Conservation (phyloP, 2,888 invertebrate genomes). For the Scelioninae gen. 1 region DNA sequence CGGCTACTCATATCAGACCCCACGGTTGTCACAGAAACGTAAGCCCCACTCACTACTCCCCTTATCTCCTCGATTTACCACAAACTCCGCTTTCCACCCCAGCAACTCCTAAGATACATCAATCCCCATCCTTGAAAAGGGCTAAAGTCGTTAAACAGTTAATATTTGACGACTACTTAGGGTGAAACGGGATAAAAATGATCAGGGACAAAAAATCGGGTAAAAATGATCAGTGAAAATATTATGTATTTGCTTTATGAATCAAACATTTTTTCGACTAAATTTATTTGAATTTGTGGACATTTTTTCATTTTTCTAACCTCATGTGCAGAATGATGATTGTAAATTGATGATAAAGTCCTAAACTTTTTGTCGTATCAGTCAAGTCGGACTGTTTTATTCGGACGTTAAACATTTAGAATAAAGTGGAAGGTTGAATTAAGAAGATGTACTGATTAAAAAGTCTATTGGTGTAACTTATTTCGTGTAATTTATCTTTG, state of each 20-base stretch:
- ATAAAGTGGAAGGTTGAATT: slow-evolving; percentile 7
- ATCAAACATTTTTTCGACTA: slow-evolving; percentile 4
- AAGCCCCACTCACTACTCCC: no score
- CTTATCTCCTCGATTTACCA: no score
- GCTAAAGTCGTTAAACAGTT: no score
- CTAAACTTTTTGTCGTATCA: slow-evolving; percentile 4
- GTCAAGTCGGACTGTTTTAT: background rate
- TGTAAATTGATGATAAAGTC: background rate
- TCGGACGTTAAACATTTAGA: background rate
- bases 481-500: slow-evolving; percentile 12
- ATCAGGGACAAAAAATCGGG: slow-evolving; percentile 2
- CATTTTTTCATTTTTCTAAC: slow-evolving; percentile 9
- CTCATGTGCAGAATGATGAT: slow-evolving; percentile 1
- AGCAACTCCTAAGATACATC: no score
- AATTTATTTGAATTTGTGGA: slow-evolving; percentile 3
- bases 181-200: no score
- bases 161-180: no score
- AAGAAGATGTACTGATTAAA: slow-evolving; percentile 5
- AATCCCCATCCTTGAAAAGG: no score
- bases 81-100: no score
- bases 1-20: no score
- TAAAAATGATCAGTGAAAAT: slow-evolving; percentile 6
- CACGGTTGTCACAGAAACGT: no score
- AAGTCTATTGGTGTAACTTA: slow-evolving; percentile 14
- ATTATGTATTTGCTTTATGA: slow-evolving; percentile 1